These are phyloP conservation scores for Crocallis elinguaria DNA, from an alignment of 2,888 invertebrate species.

Conservation along the genomic window DNA sequence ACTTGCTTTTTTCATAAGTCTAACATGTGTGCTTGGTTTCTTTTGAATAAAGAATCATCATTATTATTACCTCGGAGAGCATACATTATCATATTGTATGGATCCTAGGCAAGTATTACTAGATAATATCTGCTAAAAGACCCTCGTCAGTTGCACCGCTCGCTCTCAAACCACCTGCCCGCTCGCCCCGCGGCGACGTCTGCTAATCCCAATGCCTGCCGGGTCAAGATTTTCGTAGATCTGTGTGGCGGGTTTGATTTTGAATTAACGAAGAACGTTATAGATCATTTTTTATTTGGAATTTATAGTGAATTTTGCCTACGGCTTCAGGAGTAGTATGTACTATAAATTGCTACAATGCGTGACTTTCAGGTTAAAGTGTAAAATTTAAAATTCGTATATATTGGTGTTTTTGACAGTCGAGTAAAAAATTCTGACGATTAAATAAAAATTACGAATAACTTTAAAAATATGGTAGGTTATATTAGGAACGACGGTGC, in stretches of 20 bases:
- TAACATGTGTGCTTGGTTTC: no score
- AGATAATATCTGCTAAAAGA: constrained; percentile 17
- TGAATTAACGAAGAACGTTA: constrained; percentile 11
- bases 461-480: no score
- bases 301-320: constrained; percentile 6
- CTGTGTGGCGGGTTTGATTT: constrained; percentile 1
- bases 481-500: no score
- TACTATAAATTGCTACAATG: background rate
- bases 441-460: no score
- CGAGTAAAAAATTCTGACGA: no score
- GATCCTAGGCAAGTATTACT: constrained; percentile 1
- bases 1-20: no score
- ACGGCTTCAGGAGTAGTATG: background rate
- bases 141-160: constrained; percentile 1
- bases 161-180: background rate
- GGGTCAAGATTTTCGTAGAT: background rate
- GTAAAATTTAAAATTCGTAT: no score
- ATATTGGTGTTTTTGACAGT: no score
- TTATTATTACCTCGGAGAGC: no score
- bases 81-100: background rate
- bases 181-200: constrained; percentile 13
- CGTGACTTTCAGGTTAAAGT: no score
- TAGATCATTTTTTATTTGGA: constrained; percentile 17
- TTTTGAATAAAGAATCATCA: no score
- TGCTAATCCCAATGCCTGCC: background rate